Evolutionary conservation across 64 coral and sea anemone species (phyloP), one percentile per base, ranked within the genome.

Genomic region (Pocillopora damicornis): DNA sequence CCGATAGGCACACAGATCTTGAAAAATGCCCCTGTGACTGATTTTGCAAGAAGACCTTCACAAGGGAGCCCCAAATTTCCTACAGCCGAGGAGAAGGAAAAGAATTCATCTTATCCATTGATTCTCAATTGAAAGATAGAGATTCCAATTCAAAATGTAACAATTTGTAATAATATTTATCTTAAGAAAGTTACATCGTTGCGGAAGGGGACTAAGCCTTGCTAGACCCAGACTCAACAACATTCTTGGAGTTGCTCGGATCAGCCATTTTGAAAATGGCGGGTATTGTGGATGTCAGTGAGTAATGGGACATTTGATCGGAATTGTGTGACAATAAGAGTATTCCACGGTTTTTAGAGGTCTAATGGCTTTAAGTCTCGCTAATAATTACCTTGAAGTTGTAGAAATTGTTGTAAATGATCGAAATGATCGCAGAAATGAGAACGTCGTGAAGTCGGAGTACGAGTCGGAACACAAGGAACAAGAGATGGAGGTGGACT

Each of bases 401-500:
- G 62, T 67, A 68, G 80, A 68, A 35, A 67, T 83, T 71, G 67
- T 23, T 67, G 18, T 14, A 68, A 36, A 83, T n/a, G 12, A 71
- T 85, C 35, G 23, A 26, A 20, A 18, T 18, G 34, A 66, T n/a
- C 15, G 22, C 9, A 26, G 1, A 71, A 23, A 12, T 22, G 20
- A n/a, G 12, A 38, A 35, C 67, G 34, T 64, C 20, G 61, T 45
- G 9, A 61, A 83, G 65, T 37, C 66, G 14, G 4, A 22, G 36
- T 14, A 11, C 4, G 64, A 22, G 3, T 4, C 18, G 35, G 35
- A 67, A 6, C 18, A 72, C 25, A 63, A 72, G 57, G 81, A 23
- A 16, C 81, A 85, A 85, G 42, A 26, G 12, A 85, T 85, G 81
- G 81, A 85, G 57, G 72, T 73, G 12, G 81, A 85, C 15, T 23